Base-by-base conservation (phyloP, 2,797 vertebrate species). In the Pagetopsis macropterus region DNA sequence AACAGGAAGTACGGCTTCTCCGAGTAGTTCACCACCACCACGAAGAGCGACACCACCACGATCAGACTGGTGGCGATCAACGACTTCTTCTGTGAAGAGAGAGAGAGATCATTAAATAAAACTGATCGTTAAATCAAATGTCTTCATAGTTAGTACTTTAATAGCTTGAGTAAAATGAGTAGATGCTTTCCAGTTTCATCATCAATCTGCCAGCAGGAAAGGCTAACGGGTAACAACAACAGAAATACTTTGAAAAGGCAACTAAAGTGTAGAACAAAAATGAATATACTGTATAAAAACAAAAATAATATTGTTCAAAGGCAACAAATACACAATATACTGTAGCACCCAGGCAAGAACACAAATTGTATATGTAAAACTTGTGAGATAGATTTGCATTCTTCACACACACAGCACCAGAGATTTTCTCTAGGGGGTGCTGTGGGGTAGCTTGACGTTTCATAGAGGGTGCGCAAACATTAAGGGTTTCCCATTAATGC, bases 1-100 rank as follows among this genome's bases (percentile, higher is more conserved):
- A 98, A 94, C 81, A 96, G 93, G 69, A 91, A 94, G 92, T 89
- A 97, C 75, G 92, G 93, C 94, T 88, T 96, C 94, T 95, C 97
- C 23, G 88, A 94, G 95, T 91, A 96, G 81, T 95, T 97, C 50
- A 96, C 87, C 60, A 95, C 93, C 45, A 97, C 95, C 75, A 97
- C 93, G 58, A 98, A 95, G 75, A 99, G 94, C 41, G 96, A 96
- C 3, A 96, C 95, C 6, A 77, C 96, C 91, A 96, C 92, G 7
- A 93, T 66, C 84, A 97, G 94, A 82, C 95, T 93, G 86, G 94
- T 94, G 16, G 91, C 96, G 50, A 98, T 94, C 77, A 96, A 10
- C 4, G 96, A 95, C 91, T 97, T 97, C 82, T 93, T 96, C 98
- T 99, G 93, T 46, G 86, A 58, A 64, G 27, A 3, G 14, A 79